Evolutionary conservation across 2,113 vertebrate species (phyloP), one percentile per base, ranked within the genome.

Genomic region (Callipepla californica): DNA sequence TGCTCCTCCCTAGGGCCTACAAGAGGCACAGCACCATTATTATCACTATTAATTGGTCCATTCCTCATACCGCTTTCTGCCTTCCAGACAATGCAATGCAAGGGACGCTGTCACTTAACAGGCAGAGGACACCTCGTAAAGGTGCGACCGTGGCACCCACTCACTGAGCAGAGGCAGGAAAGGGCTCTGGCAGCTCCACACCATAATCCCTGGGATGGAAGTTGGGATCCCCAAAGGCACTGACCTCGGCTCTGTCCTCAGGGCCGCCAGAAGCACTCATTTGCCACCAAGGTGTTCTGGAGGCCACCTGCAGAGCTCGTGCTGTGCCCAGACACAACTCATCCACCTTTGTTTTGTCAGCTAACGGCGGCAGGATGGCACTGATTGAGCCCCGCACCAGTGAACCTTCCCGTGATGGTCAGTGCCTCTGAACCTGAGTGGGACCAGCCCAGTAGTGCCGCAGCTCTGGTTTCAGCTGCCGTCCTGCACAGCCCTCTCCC

Each of bases 171-270:
- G n/a, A 67, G 75, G 25, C 47, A 58, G 85, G 16, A 57, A 51
- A 89, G 74, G 7, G 34, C n/a, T 25, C 80, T 30, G 17, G 0
- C 3, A 80, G 44, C 11, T 78, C 77, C 55, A 19, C 65, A 14
- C 18, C 38, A 20, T 0, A 8, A 26, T 18, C 42, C n/a, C 51
- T 10, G 45, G 55, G 42, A 70, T 47, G 63, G 48, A 10, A 21
- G 17, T 5, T 0, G 0, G 11, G 61, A 58, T 50, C 13, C 22
- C 11, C 0, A 0, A 38, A 47, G 55, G n/a, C 7, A 47, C 26
- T 18, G 48, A 76, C 32, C 15, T 53, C n/a, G 14, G 6, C n/a
- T 63, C 55, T 58, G 18, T 18, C 83, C 69, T 84, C 5, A 6
- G 38, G 77, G 77, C 34, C 80, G 90, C 58, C 67, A 48, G 13